Base-by-base conservation (phyloP, 2,888 invertebrate genomes). In the Tridacna crocea region DNA sequence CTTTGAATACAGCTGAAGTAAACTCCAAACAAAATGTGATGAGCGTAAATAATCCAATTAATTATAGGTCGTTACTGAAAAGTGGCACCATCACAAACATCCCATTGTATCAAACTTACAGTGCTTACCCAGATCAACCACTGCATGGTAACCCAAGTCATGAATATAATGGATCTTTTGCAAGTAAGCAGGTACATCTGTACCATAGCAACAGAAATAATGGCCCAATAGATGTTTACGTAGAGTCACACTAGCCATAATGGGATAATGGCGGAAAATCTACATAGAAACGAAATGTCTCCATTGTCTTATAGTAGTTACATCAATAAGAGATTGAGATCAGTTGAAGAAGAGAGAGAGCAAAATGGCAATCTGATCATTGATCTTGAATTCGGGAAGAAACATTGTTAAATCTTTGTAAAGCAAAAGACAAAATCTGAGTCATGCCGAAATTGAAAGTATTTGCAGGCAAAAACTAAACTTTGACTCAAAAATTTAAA, bases 371-470 rank as follows among this genome's bases (percentile, higher is more conserved):
- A 66, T 27, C 48, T 70, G 12, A n/a, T 70, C 12, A 70, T 70
- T 70, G 70, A 70, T 36, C 70, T 70, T 24, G 70, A 51, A 51
- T 70, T 70, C 51, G 47, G 51, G 24, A 70, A 70, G 24, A 70
- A 70, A 46, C n/a, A 70, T 19, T n/a, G n/a, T n/a, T n/a, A n/a
- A n/a, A n/a, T n/a, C n/a, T n/a, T n/a, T n/a, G n/a, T n/a, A n/a
- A n/a, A n/a, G n/a, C n/a, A n/a, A n/a, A n/a, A n/a, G n/a, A n/a
- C n/a, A n/a, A n/a, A n/a, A n/a, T n/a, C n/a, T n/a, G n/a, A n/a
- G n/a, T n/a, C n/a, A n/a, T n/a, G n/a, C n/a, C n/a, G n/a, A n/a
- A n/a, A n/a, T n/a, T 36, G 36, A 36, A 36, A 8, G 36, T 8
- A 36, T 36, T 36, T 36, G 36, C 36, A 36, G 36, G 8, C 36